Base-by-base conservation (phyloP, 2,888 invertebrate genomes). In the Pseudococcus jackbeardsleyi region DNA sequence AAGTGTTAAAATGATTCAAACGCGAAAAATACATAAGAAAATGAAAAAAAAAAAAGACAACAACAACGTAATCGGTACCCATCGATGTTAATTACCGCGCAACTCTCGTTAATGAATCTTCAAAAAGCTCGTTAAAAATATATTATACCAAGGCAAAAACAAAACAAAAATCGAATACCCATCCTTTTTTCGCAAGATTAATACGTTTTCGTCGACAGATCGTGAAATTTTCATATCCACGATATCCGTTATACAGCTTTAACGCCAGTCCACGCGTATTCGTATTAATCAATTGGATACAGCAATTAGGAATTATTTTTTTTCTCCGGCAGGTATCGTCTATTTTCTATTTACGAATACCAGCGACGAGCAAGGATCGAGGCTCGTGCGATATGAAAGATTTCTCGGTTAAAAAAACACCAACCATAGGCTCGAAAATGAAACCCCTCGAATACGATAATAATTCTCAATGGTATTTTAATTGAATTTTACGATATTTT, bases 1-100 rank as follows among this genome's bases (percentile, higher is more conserved):
- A 82, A 82, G 79, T 82, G 79, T 82, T 82, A 46, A 82, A 82
- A 82, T 46, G 79, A 46, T 82, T 46, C 79, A 19, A 19, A 82
- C 33, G 46, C 26, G 33, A 72, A 72, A 72, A 72, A 72, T 33
- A 72, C 33, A 33, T 33, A 33, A 26, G 72, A 72, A 33, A 33
- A 72, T 33, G 72, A 15, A 72, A 6, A 33, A 33, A 72, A 72
- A 72, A 72, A 72, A 15, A 15, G 12, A 33, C 26, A 72, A 72
- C 59, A 68, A 68, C 72, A 72, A 72, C 33, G 72, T 82, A 42
- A 82, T 42, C 46, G 79, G 11, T 82, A 46, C 46, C 79, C 79
- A 82, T 82, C 79, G 39, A 82, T 82, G 17, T 42, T 82, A 82
- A 82, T 82, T 46, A 82, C 79, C 19, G 42, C 11, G 9, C 46